Base-by-base conservation (phyloP, 2,888 invertebrate genomes). In the Dione vanillae region DNA sequence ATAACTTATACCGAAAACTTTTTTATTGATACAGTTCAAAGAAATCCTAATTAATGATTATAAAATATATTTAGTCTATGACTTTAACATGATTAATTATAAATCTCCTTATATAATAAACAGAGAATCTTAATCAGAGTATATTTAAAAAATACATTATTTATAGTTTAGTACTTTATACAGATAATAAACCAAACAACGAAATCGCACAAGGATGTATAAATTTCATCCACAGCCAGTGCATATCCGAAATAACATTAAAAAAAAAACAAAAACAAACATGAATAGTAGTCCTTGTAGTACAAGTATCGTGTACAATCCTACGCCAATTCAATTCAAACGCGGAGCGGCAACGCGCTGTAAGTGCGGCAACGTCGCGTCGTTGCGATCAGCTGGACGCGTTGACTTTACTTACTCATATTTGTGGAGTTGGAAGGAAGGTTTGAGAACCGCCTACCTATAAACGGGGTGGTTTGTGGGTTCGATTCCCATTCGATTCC, bases 331-430 rank as follows among this genome's bases (percentile, higher is more conserved):
- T 61, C 59, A 61, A 61, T 61, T 64, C 49, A 40, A 43, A 37
- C n/a, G 47, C 68, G 52, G 52, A 52, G 62, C 54, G 68, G 68
- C 68, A 68, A 68, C 68, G 61, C 54, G 27, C 9, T 5, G 37
- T 8, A 54, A 5, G 54, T n/a, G 45, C 37, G 62, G 62, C 62
- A 64, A 64, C 64, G 49, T 35, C 64, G 64, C 64, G 12, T 16
- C 41, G 37, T 37, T 8, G 40, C 49, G 64, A 64, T 64, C 64
- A 64, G 64, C 64, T 61, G 61, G 61, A 35, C 61, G 59, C 12
- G 58, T 20, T 20, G 27, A 14, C n/a, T n/a, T n/a, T n/a, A n/a
- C n/a, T 56, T 61, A 12, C 9, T 43, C 43, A 41, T 12, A 52
- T 27, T 27, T 52, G 14, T 6, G 20, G 5, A 27, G 27, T 2